phyloP scores from a whole-genome alignment of 2,888 invertebrate genomes.

The Subacronicta megacephala region DNA sequence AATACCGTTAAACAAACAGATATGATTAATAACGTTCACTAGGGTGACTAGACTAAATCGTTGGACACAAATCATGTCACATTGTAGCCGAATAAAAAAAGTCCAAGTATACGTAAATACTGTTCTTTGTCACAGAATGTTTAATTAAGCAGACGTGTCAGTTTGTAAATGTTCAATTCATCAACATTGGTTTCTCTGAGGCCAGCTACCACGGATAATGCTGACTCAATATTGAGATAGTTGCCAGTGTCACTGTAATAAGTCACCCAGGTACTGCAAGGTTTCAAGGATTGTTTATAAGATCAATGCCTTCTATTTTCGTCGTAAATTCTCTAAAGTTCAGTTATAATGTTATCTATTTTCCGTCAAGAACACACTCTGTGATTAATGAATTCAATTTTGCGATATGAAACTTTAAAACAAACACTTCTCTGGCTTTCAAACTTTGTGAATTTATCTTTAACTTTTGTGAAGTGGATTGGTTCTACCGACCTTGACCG shows the following conservation, averaged over 20 bases:
- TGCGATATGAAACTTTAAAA: slow-evolving; percentile 23
- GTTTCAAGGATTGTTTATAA: too few species aligned
- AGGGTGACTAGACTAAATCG: too few species aligned
- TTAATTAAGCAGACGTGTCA: slow-evolving; percentile 1
- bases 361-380: slow-evolving; percentile 14
- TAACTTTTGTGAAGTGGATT: too few species aligned
- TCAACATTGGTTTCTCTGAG: background rate
- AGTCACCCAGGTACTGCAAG: background rate
- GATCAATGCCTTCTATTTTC: too few species aligned
- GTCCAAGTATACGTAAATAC: background rate
- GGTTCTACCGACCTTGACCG: slow-evolving; percentile 45
- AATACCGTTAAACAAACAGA: too few species aligned
- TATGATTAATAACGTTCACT: too few species aligned
- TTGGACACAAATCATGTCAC: background rate
- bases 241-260: background rate
- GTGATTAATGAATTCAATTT: slow-evolving; percentile 35
- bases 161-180: background rate
- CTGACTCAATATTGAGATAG: background rate
- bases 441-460: slow-evolving; percentile 42
- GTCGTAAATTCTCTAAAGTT: background rate
- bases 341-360: slow-evolving; percentile 22
- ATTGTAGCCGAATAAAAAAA: background rate
- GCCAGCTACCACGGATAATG: too few species aligned
- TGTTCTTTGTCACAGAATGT: background rate
- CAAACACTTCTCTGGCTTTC: slow-evolving; percentile 34